phyloP scores from a whole-genome alignment of 2,888 invertebrate genomes.

The Pachydiplax longipennis region DNA sequence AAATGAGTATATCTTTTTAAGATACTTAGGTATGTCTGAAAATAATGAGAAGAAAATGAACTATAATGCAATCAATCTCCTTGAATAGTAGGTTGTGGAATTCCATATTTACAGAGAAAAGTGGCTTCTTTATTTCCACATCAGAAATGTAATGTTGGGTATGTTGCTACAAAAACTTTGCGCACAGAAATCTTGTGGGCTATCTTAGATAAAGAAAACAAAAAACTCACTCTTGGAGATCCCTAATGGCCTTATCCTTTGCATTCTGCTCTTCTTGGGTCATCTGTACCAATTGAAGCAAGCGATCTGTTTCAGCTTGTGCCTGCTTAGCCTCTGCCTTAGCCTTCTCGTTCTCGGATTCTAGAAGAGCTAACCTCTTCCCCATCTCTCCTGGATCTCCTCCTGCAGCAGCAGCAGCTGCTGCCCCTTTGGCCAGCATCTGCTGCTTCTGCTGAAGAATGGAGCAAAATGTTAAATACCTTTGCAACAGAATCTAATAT shows the following conservation, averaged over 20 bases:
- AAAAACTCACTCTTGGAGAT: slow-evolving; percentile 84
- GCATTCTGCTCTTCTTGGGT: slow-evolving; percentile 92
- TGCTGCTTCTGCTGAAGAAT: slow-evolving; percentile 60
- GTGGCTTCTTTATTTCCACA: no score
- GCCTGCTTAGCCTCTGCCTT: slow-evolving; percentile 84
- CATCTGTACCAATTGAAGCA: slow-evolving; percentile 90
- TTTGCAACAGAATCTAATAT: neutral
- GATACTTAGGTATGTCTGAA: no score
- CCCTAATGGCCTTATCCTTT: slow-evolving; percentile 91
- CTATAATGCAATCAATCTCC: no score
- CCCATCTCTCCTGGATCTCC: slow-evolving; percentile 52
- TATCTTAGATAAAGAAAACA: no score
- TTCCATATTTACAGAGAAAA: no score
- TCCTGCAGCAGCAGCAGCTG: slow-evolving; percentile 60
- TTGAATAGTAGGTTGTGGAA: no score
- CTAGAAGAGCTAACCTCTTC: slow-evolving; percentile 47
- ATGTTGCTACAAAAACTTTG: no score
- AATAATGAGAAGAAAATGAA: no score
- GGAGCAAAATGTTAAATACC: no score
- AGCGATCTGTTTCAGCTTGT: slow-evolving; percentile 85
- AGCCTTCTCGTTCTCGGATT: slow-evolving; percentile 71
- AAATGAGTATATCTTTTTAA: no score
- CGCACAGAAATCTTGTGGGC: no score
- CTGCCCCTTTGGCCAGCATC: slow-evolving; percentile 76
- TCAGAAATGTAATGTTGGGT: no score